Evolutionary conservation across 2,797 vertebrate species (phyloP), one percentile per base, ranked within the genome.

Genomic region (Myiotriccus ornatus): DNA sequence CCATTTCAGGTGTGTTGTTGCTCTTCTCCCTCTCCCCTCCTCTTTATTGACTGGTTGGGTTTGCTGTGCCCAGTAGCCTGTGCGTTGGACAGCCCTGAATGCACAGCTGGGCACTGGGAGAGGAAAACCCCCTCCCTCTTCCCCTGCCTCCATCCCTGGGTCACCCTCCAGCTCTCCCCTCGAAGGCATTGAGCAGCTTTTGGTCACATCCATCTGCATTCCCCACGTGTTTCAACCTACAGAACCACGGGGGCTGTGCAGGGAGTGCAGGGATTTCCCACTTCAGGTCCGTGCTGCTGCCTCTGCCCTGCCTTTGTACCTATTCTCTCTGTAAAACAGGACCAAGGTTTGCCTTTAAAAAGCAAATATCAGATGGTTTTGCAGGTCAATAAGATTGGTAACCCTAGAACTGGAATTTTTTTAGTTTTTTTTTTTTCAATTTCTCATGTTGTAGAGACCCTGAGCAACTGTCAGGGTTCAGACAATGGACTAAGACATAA

Each of bases 41-140:
- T 62, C 34, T 94, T 95, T 95, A 96, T 95, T 71, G 95, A 95
- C 89, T 35, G 7, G 25, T 37, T 4, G 11, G 57, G 68, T 67
- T 65, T 27, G 62, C 47, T 76, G 78, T 70, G 9, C 2, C 46
- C 52, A 3, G 55, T 1, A 1, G 41, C n/a, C 15, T 0, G 3
- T 11, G 75, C 37, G 43, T 64, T 49, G 20, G 46, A n/a, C 67
- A 71, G 56, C 60, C 64, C 82, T 71, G 85, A 78, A 44, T 0
- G 8, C 91, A 44, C 50, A 87, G 53, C n/a, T 6, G 0, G 60
- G 25, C 43, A 5, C 88, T 12, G 65, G 71, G 34, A 9, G 25
- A 30, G 20, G n/a, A 34, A 41, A 53, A 16, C 34, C 15, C 5
- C 28, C 32, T 35, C 57, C 25, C 4, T 18, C 43, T n/a, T 32